Base-by-base conservation (phyloP, 23 tunicate genomes). In the Corella eumyota region DNA sequence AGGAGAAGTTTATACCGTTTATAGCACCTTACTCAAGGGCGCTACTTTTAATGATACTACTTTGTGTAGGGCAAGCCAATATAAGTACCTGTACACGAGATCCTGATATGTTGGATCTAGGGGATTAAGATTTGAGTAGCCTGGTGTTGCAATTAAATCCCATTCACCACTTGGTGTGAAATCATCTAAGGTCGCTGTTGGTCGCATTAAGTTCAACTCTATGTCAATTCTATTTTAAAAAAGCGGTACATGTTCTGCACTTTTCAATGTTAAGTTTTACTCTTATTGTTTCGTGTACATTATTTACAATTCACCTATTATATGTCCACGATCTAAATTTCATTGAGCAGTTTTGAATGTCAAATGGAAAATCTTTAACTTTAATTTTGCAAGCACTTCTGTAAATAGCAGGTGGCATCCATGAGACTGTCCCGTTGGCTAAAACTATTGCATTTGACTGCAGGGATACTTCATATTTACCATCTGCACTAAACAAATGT, bases 401-500 rank as follows among this genome's bases (percentile, higher is more conserved):
- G 62, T 77, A 93, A 0, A 93, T 76, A 36, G 99, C 99, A 7
- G 93, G 99, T 25, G 99, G 99, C 74, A 69, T 84, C 99, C 99
- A 93, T 19, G 86, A 55, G 29, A 93, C 99, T 0, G 71, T 25
- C 1, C 99, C 99, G 26, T 68, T 73, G 77, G 57, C 9, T 9
- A 51, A 30, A n/a, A 93, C 79, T 7, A 93, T 66, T 15, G 95
- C 99, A 52, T 84, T 84, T 0, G 99, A 79, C 60, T 77, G 68
- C 25, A 93, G 72, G 6, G 99, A 84, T 6, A 74, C 95, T 50
- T 93, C 83, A 36, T 78, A 93, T 2, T 67, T 70, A 0, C 99
- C 99, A 32, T 93, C 99, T 56, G 83, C 87, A 68, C 96, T 88
- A 45, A 36, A 64, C 15, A n/a, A n/a, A n/a, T n/a, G 23, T 0